Percentiles rank a stretch among this genome's conserved stretches.
phyloP scores from a whole-genome alignment of 2,113 vertebrate species.

The Circaetus cinerascens region DNA sequence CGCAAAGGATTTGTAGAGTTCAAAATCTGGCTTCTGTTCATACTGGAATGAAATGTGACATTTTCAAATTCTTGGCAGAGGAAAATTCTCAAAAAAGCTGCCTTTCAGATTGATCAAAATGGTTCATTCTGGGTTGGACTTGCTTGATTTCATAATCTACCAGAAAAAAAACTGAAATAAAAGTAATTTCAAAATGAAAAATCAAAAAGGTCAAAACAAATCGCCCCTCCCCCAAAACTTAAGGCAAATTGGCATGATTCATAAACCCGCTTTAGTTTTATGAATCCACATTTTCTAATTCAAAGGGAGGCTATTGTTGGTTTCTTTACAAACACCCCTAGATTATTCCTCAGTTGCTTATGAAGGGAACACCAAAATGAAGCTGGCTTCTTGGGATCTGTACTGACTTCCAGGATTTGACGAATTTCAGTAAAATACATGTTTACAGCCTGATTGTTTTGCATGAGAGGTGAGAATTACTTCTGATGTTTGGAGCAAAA shows the following conservation, averaged over 20 bases:
- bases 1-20: constrained; percentile 35
- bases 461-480: not conserved
- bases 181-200: constrained; percentile 13
- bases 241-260: not conserved
- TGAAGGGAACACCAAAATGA: not conserved
- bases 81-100: constrained; percentile 53
- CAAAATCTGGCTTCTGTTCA: constrained; percentile 52
- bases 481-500: not conserved
- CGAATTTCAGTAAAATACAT: not conserved
- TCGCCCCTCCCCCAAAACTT: not conserved
- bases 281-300: not conserved
- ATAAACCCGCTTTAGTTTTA: not conserved
- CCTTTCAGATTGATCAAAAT: constrained; percentile 54
- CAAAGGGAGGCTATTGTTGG: not conserved
- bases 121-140: constrained; percentile 32
- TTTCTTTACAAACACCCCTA: not conserved
- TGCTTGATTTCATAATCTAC: constrained; percentile 44
- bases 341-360: not conserved
- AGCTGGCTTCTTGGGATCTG: not conserved
- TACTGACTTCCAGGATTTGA: not conserved
- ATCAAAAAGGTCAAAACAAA: not conserved
- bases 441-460: not conserved
- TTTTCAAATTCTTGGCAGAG: constrained; percentile 60
- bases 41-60: constrained; percentile 66
- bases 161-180: not conserved